Evolutionary conservation across 1,140 invertebrate genomes (phyloP).

Genomic region (Heliothis virescens): DNA sequence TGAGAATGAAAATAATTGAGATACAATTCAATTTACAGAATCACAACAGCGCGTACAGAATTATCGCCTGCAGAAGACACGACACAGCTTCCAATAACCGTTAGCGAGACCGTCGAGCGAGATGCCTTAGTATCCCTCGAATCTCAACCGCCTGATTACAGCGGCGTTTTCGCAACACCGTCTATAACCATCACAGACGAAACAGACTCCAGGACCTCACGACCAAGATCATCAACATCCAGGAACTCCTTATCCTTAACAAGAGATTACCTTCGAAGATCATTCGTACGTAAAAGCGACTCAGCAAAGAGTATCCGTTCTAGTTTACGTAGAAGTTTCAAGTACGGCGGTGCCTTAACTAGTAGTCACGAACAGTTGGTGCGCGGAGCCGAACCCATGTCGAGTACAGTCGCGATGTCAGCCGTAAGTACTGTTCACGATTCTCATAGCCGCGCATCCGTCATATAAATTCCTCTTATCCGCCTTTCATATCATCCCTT

Average conservation of each 20-base stretch:
- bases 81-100: slow-evolving; percentile 77
- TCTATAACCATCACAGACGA: slow-evolving; percentile 68
- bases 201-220: slow-evolving; percentile 54
- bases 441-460: slow-evolving; percentile 73
- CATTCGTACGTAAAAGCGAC: slow-evolving; percentile 79
- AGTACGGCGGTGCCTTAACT: slow-evolving; percentile 72
- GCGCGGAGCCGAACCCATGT: slow-evolving; percentile 78
- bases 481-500: slow-evolving; percentile 7
- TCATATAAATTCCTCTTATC: slow-evolving; percentile 65
- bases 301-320: slow-evolving; percentile 78
- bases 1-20: too few relatives aligned
- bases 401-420: slow-evolving; percentile 78
- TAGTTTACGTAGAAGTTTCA: slow-evolving; percentile 77
- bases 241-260: slow-evolving; percentile 71
- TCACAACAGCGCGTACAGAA: slow-evolving; percentile 70
- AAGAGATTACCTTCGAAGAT: slow-evolving; percentile 71
- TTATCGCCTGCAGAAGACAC: slow-evolving; percentile 59
- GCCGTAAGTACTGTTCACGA: slow-evolving; percentile 59
- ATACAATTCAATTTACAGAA: slow-evolving; percentile 56
- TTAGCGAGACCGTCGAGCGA: slow-evolving; percentile 80
- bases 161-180: slow-evolving; percentile 60
- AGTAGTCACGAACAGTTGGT: slow-evolving; percentile 79
- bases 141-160: slow-evolving; percentile 67
- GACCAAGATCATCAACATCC: slow-evolving; percentile 62
- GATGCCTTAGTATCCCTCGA: slow-evolving; percentile 53